phyloP scores from a whole-genome alignment of 2,888 invertebrate genomes.

The Drosophila formosana region DNA sequence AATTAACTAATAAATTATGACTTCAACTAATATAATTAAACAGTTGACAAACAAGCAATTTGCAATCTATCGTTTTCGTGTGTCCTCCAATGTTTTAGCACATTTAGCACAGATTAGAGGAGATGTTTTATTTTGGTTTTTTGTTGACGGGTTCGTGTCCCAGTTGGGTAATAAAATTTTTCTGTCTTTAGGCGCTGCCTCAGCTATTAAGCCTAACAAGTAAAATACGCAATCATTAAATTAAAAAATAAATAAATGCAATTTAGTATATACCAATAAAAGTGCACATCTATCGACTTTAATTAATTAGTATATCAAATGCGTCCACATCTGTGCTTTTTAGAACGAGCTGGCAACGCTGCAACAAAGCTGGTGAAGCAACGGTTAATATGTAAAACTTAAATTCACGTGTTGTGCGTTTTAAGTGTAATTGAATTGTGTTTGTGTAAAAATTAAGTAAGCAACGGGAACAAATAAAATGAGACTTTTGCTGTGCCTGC shows the following conservation, averaged over 20 bases:
- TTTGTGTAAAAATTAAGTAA: neutral
- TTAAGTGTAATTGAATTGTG: slow-evolving; percentile 19
- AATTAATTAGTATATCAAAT: neutral
- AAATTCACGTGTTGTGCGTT: slow-evolving; percentile 51
- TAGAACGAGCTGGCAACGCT: slow-evolving; percentile 30
- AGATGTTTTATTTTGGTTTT: neutral
- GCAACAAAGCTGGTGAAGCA: slow-evolving; percentile 13
- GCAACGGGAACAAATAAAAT: slow-evolving; percentile 9
- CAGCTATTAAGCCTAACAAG: neutral
- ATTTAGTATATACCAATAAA: neutral
- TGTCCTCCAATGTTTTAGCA: neutral
- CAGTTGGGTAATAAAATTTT: neutral
- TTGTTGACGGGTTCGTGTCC: slow-evolving; percentile 18
- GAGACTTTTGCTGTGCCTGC: slow-evolving; percentile 36
- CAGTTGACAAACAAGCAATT: neutral
- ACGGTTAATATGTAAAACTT: slow-evolving; percentile 47
- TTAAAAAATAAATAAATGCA: neutral
- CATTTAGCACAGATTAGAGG: neutral
- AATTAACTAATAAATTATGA: no score
- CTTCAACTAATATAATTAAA: no score
- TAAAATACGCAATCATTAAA: no score
- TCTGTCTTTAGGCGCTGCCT: slow-evolving; percentile 25
- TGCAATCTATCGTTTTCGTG: neutral
- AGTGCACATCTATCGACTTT: neutral
- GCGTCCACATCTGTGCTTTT: slow-evolving; percentile 26